These are phyloP conservation scores for Cyprinella venusta DNA, from an alignment of 2,797 vertebrate species.

Conservation along the genomic window DNA sequence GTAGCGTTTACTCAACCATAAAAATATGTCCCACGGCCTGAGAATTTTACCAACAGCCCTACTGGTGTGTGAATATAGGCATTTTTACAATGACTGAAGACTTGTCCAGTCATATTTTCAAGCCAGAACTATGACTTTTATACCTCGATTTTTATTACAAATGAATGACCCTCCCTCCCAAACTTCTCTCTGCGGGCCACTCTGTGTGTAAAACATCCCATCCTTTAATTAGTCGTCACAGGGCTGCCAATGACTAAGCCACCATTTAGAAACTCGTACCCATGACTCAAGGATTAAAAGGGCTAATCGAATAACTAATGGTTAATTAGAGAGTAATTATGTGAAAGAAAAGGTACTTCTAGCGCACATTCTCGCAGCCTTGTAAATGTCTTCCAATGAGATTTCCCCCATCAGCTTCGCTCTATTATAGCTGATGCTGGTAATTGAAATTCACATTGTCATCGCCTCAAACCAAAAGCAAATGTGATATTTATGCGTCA, in stretches of 20 bases:
- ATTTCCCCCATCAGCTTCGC: conserved; percentile 55
- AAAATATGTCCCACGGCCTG: background rate
- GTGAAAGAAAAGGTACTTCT: conserved; percentile 69
- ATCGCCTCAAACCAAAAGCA: conserved; percentile 51
- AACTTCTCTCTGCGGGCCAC: conserved; percentile 54
- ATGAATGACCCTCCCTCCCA: conserved; percentile 50
- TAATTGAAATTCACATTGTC: conserved; percentile 64
- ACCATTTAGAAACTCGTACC: conserved; percentile 65
- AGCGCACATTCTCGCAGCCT: conserved; percentile 61
- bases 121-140: conserved; percentile 37
- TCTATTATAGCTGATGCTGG: conserved; percentile 68
- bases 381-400: conserved; percentile 63
- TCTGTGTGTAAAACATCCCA: conserved; percentile 36
- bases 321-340: conserved; percentile 80
- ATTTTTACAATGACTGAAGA: background rate
- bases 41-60: background rate
- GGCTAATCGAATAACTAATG: conserved; percentile 79
- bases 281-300: conserved; percentile 72
- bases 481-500: conserved; percentile 50
- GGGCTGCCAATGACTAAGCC: conserved; percentile 71
- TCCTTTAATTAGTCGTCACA: conserved; percentile 74
- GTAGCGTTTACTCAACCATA: too few species aligned
- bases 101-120: conserved; percentile 16
- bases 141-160: conserved; percentile 60
- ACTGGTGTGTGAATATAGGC: too few species aligned